Base-by-base conservation (phyloP, 2,888 invertebrate genomes). In the Andricus curvator region DNA sequence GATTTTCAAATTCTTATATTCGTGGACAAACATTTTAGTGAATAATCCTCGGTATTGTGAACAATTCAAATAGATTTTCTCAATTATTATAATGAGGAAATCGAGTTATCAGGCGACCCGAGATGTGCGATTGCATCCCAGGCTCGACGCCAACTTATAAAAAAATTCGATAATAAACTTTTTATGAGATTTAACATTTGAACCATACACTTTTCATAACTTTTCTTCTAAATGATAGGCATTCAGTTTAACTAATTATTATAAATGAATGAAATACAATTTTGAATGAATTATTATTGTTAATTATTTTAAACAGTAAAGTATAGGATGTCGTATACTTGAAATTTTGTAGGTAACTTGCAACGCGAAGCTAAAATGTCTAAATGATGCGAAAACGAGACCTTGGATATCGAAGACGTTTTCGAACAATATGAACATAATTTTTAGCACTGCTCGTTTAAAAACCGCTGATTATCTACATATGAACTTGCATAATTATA, bases 31-130 rank as follows among this genome's bases (percentile, higher is more conserved):
- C 15, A 11, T 25, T 62, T 62, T 3, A 22, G 3, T 15, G 25
- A 22, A 25, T 25, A 25, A 62, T 15, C 25, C 13, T 25, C 5
- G 4, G 4, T 5, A 62, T n/a, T 25, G 1, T 25, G 25, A 62
- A 11, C 15, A 25, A 15, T 13, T 15, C 15, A 22, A 62, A 62
- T 25, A 62, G 62, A 62, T 62, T 25, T n/a, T 62, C 15, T 13
- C 22, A 15, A 17, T 77, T 78, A 80, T 82, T 86, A 85, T 84
- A 86, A 88, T 88, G 87, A 87, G 85, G 68, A 82, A 80, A 83
- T 77, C 62, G 80, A 85, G 86, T 88, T 89, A 90, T 90, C 90
- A 76, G 80, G 70, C 87, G 90, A 90, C 88, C 88, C 88, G 86
- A 81, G 81, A 79, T 76, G 62, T 80, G 82, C 78, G 86, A 88